These are phyloP conservation scores for Pelodytes ibericus DNA, from an alignment of 2,797 vertebrate genomes.

Conservation along the genomic window DNA sequence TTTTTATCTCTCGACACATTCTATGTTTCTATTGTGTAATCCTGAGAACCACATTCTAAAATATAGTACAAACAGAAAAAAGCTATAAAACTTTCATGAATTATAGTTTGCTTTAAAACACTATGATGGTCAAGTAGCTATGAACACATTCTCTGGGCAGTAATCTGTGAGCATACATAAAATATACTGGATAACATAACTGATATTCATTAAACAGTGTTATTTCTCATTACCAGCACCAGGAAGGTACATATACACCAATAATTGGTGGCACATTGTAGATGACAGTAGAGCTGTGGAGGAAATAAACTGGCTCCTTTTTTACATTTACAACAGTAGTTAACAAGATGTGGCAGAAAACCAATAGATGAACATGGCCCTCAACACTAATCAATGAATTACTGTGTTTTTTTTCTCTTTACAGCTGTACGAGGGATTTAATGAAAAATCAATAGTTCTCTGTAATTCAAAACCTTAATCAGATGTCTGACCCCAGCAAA, in stretches of 20 bases:
- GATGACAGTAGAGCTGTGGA: constrained; percentile 73
- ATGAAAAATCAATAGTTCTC: constrained; percentile 93
- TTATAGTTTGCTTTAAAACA: too few relatives aligned
- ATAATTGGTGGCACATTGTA: constrained; percentile 74
- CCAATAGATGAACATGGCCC: constrained; percentile 84
- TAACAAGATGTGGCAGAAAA: constrained; percentile 87
- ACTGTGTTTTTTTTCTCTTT: constrained; percentile 71
- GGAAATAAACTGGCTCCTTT: constrained; percentile 76
- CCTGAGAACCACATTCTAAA: too few relatives aligned
- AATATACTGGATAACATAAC: too few relatives aligned
- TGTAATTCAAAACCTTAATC: constrained; percentile 75
- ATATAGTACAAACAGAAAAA: too few relatives aligned
- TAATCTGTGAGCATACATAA: too few relatives aligned
- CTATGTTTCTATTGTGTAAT: too few relatives aligned
- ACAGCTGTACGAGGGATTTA: constrained; percentile 72
- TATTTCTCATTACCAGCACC: constrained; percentile 71
- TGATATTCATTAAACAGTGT: constrained; percentile 64
- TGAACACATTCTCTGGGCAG: too few relatives aligned
- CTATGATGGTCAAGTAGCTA: too few relatives aligned
- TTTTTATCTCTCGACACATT: too few relatives aligned
- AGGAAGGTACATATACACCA: constrained; percentile 73
- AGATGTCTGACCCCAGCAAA: constrained; percentile 61
- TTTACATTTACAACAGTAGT: constrained; percentile 75
- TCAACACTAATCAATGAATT: constrained; percentile 84
- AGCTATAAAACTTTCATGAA: too few relatives aligned